Percentiles rank a stretch among this genome's conserved stretches.
Conservation (phyloP, 1,140 invertebrate species). For the Andrena cerasifolii region DNA sequence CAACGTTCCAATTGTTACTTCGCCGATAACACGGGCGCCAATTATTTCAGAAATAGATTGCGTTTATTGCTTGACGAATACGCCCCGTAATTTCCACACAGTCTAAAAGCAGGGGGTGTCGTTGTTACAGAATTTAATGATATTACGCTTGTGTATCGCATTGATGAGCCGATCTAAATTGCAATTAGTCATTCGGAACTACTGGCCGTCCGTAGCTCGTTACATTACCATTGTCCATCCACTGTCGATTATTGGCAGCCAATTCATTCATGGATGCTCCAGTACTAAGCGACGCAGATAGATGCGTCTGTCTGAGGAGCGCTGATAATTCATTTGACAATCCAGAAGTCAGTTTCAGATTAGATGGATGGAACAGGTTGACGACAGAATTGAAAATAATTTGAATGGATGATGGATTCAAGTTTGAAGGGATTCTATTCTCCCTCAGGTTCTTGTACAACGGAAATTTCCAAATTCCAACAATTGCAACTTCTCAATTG, state of each 20-base stretch:
- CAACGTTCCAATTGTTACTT: background rate
- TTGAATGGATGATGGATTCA: no score
- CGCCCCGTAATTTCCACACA: slow-evolving; percentile 9
- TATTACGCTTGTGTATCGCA: slow-evolving; percentile 46
- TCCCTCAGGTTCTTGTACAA: no score
- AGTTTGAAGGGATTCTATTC: no score
- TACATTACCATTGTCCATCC: slow-evolving; percentile 53
- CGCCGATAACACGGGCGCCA: background rate
- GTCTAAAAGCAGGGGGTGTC: slow-evolving; percentile 10
- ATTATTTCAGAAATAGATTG: slow-evolving; percentile 19
- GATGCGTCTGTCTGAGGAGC: no score
- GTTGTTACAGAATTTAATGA: slow-evolving; percentile 56
- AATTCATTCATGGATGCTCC: slow-evolving; percentile 38
- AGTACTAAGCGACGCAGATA: background rate
- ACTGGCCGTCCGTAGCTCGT: slow-evolving; percentile 36
- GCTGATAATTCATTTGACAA: background rate
- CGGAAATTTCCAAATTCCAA: no score
- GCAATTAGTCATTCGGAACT: slow-evolving; percentile 26
- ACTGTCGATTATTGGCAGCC: slow-evolving; percentile 46
- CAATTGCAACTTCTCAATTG: no score
- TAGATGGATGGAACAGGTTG: no score
- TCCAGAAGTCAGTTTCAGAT: no score
- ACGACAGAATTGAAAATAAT: no score
- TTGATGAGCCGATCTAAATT: slow-evolving; percentile 54
- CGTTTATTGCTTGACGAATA: slow-evolving; percentile 7